Base-by-base conservation (phyloP, 2,113 vertebrate genomes). In the Hippocampus abdominalis region DNA sequence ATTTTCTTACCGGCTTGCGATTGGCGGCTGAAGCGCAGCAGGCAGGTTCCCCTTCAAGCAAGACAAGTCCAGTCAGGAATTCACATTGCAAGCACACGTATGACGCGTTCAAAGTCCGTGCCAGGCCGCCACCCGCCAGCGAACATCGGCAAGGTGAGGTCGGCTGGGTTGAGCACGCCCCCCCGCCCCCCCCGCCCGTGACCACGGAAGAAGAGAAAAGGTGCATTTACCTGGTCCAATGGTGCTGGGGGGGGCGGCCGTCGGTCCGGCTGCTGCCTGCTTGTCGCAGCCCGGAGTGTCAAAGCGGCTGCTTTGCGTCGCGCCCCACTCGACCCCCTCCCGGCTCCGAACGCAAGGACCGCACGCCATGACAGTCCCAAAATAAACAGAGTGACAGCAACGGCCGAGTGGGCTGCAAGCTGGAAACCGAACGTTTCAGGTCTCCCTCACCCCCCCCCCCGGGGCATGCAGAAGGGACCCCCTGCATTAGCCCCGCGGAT, bases 361-460 rank as follows among this genome's bases (percentile, higher is more conserved):
- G 59, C 83, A 84, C 90, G 84, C 91, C 86, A 91, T 92, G 87
- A 70, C 53, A 63, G 83, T 89, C 94, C 94, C 92, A 93, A 95
- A 96, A 97, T 97, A 97, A 90, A 90, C 68, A 69, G 81, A 78
- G 76, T 70, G 74, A 20, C 71, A 72, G 77, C 84, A 74, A 83
- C 84, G 27, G 86, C 83, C 79, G 84, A 85, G 88, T 82, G 81
- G 16, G 15, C 36, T 21, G 10, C 66, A 11, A 68, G 68, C 76
- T 73, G 40, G 10, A 77, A 72, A 87, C 83, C 76, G 87, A 84
- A 81, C 78, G 80, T 87, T 86, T 79, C 84, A 76, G 76, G 21
- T 25, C 57, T 13, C 27, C 56, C 4, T 20, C 49, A 9, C 72
- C 42, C 42, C 12, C 2, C 40, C 40, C 42, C 3, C 3, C 42